phyloP scores from a whole-genome alignment of 2,888 invertebrate genomes.

The Parochlus steinenii region DNA sequence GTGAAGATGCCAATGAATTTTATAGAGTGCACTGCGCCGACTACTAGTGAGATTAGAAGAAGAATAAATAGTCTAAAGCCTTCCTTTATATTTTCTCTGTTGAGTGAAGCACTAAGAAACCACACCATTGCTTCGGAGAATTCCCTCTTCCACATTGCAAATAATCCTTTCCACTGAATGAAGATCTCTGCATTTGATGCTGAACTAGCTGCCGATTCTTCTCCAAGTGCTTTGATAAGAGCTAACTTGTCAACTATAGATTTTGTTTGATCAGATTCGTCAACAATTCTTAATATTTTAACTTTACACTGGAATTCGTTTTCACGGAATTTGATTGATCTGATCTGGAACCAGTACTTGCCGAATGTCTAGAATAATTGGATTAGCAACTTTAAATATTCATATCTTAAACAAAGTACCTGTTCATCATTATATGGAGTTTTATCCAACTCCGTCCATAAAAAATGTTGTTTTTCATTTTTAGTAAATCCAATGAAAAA shows the following conservation, averaged over 20 bases:
- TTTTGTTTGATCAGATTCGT: constrained; percentile 19
- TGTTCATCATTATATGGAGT: too few relatives aligned
- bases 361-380: too few relatives aligned
- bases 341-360: constrained; percentile 34
- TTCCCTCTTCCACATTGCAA: constrained; percentile 21
- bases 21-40: constrained; percentile 35
- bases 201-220: neutral
- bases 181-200: neutral
- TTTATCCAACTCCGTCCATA: too few relatives aligned
- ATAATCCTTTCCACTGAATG: constrained; percentile 17
- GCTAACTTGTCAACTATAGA: constrained; percentile 13
- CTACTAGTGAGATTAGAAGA: constrained; percentile 32
- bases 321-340: constrained; percentile 37
- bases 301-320: constrained; percentile 41
- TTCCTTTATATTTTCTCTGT: constrained; percentile 23
- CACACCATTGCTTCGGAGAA: constrained; percentile 20
- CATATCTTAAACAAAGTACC: too few relatives aligned
- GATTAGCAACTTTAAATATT: too few relatives aligned
- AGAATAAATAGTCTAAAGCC: constrained; percentile 26
- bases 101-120: constrained; percentile 23
- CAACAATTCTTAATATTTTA: constrained; percentile 38
- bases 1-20: constrained; percentile 42
- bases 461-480: too few relatives aligned
- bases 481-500: neutral
- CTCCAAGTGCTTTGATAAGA: too few relatives aligned